phyloP scores from a whole-genome alignment of 2,113 vertebrate genomes.

The Maccullochella peelii region DNA sequence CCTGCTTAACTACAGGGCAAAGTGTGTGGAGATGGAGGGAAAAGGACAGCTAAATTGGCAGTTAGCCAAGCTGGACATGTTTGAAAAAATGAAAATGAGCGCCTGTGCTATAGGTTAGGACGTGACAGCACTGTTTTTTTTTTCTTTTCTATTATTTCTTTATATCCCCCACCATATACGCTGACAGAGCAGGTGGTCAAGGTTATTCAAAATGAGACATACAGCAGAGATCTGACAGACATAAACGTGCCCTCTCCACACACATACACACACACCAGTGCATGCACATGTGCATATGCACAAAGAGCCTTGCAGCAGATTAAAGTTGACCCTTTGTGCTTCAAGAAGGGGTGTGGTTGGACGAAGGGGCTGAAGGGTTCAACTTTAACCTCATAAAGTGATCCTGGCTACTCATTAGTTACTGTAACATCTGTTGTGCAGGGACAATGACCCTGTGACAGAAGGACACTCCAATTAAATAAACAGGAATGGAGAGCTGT shows the following conservation, averaged over 20 bases:
- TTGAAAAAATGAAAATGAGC: slow-evolving; percentile 75
- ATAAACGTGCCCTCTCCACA: background rate
- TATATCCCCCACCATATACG: slow-evolving; percentile 15
- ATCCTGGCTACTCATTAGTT: slow-evolving; percentile 84
- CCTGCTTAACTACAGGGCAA: slow-evolving; percentile 78
- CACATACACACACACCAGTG: background rate
- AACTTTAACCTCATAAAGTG: slow-evolving; percentile 87
- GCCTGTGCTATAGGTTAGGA: slow-evolving; percentile 68
- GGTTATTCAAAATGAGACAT: slow-evolving; percentile 62
- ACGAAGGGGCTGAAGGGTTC: slow-evolving; percentile 66
- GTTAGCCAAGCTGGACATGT: slow-evolving; percentile 72
- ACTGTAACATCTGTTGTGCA: slow-evolving; percentile 84
- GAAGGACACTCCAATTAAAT: slow-evolving; percentile 80
- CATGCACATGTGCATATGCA: slow-evolving; percentile 9
- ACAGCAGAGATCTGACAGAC: slow-evolving; percentile 38
- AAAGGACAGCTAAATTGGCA: slow-evolving; percentile 75
- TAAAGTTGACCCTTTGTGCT: slow-evolving; percentile 77
- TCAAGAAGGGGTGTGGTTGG: slow-evolving; percentile 61
- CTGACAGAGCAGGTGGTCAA: slow-evolving; percentile 58
- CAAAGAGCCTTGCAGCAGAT: slow-evolving; percentile 54
- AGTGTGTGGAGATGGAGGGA: slow-evolving; percentile 50
- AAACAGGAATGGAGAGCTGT: slow-evolving; percentile 72
- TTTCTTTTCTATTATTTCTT: slow-evolving; percentile 5
- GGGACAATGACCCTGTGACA: slow-evolving; percentile 79
- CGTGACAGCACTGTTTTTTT: slow-evolving; percentile 47